These are phyloP conservation scores for Meganola albula DNA, from an alignment of 2,888 invertebrate species.

Conservation along the genomic window DNA sequence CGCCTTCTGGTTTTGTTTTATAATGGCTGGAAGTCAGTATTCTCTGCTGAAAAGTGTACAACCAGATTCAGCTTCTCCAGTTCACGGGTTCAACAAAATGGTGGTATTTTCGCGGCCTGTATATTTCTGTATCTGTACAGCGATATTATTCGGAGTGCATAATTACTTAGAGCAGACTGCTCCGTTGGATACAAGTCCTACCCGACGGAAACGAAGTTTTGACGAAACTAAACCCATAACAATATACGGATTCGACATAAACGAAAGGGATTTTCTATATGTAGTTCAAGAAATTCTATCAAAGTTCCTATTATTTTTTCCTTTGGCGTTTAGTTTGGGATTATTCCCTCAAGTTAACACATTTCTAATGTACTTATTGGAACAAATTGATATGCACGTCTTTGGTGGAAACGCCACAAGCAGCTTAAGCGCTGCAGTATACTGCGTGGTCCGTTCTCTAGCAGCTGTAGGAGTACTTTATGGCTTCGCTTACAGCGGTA, in stretches of 20 bases:
- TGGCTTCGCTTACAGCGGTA: conserved; percentile 91
- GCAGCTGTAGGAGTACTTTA: conserved; percentile 88
- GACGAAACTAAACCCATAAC: conserved; percentile 50
- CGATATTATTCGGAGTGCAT: conserved; percentile 68
- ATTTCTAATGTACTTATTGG: conserved; percentile 96
- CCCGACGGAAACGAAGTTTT: conserved; percentile 46
- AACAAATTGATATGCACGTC: conserved; percentile 94
- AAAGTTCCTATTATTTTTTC: conserved; percentile 91
- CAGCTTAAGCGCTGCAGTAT: conserved; percentile 88
- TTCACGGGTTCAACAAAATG: conserved; percentile 97
- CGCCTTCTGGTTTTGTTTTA: conserved; percentile 96
- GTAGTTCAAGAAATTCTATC: conserved; percentile 85
- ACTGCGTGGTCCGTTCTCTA: conserved; percentile 88
- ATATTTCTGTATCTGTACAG: conserved; percentile 91
- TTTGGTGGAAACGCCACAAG: conserved; percentile 94
- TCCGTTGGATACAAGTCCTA: conserved; percentile 34
- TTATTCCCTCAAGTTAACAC: conserved; percentile 98
- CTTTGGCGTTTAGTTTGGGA: conserved; percentile 95
- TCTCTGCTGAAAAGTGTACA: conserved; percentile 98
- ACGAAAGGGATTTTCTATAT: conserved; percentile 79
- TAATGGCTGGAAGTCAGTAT: conserved; percentile 99
- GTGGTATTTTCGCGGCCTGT: conserved; percentile 96
- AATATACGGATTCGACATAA: conserved; percentile 67
- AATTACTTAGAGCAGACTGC: conserved; percentile 50
- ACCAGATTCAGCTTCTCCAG: conserved; percentile 98